These are phyloP conservation scores for Astur gentilis DNA, from an alignment of 2,113 vertebrate species.

Conservation along the genomic window DNA sequence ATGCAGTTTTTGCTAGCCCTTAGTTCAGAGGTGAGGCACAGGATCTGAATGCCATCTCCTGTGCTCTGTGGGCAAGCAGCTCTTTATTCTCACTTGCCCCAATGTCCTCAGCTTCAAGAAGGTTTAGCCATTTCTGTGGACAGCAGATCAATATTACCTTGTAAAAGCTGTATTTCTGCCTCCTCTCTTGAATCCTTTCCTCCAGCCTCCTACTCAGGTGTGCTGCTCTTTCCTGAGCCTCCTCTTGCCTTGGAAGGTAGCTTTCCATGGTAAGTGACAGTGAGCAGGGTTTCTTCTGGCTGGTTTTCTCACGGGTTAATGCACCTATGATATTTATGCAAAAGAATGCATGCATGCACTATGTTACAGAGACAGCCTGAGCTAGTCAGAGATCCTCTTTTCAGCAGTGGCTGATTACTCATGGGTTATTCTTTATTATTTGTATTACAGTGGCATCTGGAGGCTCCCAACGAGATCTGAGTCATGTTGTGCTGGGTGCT, in stretches of 20 bases:
- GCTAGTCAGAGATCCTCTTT: not conserved
- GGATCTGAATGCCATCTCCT: not conserved
- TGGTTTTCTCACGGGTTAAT: not conserved
- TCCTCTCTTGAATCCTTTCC: not conserved
- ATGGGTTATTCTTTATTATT: slow-evolving; percentile 30
- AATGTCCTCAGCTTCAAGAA: not conserved
- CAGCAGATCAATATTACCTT: not conserved
- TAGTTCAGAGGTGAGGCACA: not conserved
- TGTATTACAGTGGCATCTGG: slow-evolving; percentile 7
- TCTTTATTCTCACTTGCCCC: not conserved
- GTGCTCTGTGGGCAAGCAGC: not conserved
- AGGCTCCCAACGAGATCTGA: not conserved
- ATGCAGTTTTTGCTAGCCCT: not conserved
- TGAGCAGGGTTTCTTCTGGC: not conserved
- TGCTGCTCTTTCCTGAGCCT: not conserved
- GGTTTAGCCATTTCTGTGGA: not conserved
- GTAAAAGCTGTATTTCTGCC: not conserved
- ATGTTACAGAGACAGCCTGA: not conserved
- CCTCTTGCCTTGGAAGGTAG: not conserved
- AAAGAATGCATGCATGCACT: not conserved
- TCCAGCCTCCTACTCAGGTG: not conserved
- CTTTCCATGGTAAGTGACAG: not conserved
- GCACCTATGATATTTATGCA: not conserved
- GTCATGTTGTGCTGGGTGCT: not conserved
- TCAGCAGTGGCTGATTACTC: slow-evolving; percentile 23